phyloP scores from a whole-genome alignment of 1,140 invertebrate genomes.

The Drosophila bocki region DNA sequence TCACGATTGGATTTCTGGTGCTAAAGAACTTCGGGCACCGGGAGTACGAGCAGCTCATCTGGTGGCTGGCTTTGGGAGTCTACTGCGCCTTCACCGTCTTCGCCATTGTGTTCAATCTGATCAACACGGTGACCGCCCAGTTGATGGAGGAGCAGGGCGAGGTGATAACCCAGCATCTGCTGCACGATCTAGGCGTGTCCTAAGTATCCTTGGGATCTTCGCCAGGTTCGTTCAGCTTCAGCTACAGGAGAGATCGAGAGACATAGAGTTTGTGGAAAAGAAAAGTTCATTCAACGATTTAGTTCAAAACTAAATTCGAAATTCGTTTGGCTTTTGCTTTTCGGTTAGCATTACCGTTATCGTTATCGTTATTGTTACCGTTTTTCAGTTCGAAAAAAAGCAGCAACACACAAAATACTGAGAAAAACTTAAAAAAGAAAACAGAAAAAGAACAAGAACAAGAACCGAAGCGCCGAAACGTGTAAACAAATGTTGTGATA shows the following conservation, averaged over 20 bases:
- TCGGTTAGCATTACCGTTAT: constrained; percentile 62
- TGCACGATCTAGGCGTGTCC: constrained; percentile 84
- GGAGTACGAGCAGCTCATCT: constrained; percentile 95
- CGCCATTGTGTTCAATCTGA: constrained; percentile 96
- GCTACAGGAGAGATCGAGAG: constrained; percentile 31
- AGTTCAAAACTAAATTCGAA: constrained; percentile 78
- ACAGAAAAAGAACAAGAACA: not conserved
- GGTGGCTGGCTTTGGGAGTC: constrained; percentile 97
- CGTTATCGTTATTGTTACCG: constrained; percentile 44
- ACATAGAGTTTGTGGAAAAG: constrained; percentile 33
- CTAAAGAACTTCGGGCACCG: constrained; percentile 98
- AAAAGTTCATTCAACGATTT: constrained; percentile 64
- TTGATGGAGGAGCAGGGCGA: constrained; percentile 84
- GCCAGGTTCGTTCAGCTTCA: not conserved
- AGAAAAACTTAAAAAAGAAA: constrained; percentile 23
- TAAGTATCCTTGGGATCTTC: constrained; percentile 49
- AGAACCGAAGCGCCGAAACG: constrained; percentile 75
- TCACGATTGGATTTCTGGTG: constrained; percentile 95
- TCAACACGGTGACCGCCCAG: constrained; percentile 88
- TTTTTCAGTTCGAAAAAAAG: constrained; percentile 58
- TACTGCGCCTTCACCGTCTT: constrained; percentile 97
- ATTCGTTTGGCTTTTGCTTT: constrained; percentile 76
- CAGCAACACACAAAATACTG: constrained; percentile 29
- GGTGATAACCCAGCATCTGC: constrained; percentile 84
- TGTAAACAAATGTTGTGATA: constrained; percentile 85